Conservation (phyloP, 1,140 invertebrate genomes). For the Hesperophylax magnus region DNA sequence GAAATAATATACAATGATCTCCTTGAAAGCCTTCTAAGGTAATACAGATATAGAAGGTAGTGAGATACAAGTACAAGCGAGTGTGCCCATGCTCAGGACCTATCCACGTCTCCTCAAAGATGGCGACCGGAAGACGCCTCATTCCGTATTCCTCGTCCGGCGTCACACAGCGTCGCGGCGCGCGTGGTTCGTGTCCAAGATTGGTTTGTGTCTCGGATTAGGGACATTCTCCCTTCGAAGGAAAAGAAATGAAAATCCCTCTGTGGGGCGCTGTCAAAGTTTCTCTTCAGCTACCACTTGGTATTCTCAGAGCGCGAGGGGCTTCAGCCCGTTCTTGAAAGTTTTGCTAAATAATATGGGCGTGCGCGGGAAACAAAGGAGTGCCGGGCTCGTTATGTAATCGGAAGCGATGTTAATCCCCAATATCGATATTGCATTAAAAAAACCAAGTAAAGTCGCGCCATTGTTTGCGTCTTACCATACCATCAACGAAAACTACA, state of each 20-base stretch:
- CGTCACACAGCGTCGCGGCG: slow-evolving; percentile 53
- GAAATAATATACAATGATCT: too few relatives aligned
- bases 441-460: background rate
- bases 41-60: too few relatives aligned
- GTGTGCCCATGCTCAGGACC: background rate
- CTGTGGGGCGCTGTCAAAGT: slow-evolving; percentile 41
- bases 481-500: too few relatives aligned
- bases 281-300: slow-evolving; percentile 15
- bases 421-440: background rate
- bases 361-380: slow-evolving; percentile 20
- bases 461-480: too few relatives aligned
- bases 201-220: slow-evolving; percentile 51
- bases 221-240: slow-evolving; percentile 26
- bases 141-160: slow-evolving; percentile 50
- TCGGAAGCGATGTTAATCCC: slow-evolving; percentile 11
- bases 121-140: slow-evolving; percentile 42
- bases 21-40: too few relatives aligned
- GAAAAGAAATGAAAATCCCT: slow-evolving; percentile 55
- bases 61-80: too few relatives aligned
- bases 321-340: slow-evolving; percentile 31
- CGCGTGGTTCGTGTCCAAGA: slow-evolving; percentile 56
- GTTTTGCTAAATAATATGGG: slow-evolving; percentile 42
- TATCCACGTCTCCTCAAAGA: slow-evolving; percentile 24
- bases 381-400: background rate
- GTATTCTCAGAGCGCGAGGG: slow-evolving; percentile 6